Evolutionary conservation across 2,797 vertebrate species (phyloP).

Genomic region (Rachycentron canadum): DNA sequence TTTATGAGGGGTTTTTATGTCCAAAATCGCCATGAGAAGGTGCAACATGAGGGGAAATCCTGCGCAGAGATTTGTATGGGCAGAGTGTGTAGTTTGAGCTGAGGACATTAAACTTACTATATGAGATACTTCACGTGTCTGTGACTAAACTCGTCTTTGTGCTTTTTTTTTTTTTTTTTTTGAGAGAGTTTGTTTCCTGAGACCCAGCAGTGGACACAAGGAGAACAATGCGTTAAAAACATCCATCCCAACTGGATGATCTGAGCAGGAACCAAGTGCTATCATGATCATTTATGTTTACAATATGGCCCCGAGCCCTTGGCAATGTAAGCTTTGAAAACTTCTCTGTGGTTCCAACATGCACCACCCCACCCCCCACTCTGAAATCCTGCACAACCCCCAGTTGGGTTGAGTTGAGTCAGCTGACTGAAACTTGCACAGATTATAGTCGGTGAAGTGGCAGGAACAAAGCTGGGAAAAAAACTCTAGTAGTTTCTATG

Average conservation of each 20-base stretch:
- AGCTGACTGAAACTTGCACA: conserved; percentile 67
- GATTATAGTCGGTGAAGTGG: conserved; percentile 64
- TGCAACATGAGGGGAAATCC: not conserved
- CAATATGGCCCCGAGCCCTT: not conserved
- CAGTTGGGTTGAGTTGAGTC: conserved; percentile 55
- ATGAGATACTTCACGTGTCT: conserved; percentile 35
- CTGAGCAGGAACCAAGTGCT: not conserved
- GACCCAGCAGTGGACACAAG: not conserved
- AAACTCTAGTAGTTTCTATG: conserved; percentile 63
- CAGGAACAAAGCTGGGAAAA: conserved; percentile 73
- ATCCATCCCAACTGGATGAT: not conserved
- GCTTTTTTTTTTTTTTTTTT: conserved; percentile 11
- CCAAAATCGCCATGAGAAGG: not conserved
- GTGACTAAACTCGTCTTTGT: conserved; percentile 19
- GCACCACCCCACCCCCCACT: conserved; percentile 46
- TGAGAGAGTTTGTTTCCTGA: not conserved
- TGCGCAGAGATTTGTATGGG: not conserved
- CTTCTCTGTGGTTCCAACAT: conserved; percentile 10
- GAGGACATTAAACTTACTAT: not conserved
- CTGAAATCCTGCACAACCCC: conserved; percentile 43
- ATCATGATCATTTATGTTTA: conserved; percentile 12
- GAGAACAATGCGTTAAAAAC: not conserved
- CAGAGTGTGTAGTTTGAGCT: conserved; percentile 1
- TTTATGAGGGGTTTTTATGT: rapidly evolving
- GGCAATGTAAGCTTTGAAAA: not conserved